phyloP scores from a whole-genome alignment of 2,888 invertebrate species.

The Dicyrtoma fusca region DNA sequence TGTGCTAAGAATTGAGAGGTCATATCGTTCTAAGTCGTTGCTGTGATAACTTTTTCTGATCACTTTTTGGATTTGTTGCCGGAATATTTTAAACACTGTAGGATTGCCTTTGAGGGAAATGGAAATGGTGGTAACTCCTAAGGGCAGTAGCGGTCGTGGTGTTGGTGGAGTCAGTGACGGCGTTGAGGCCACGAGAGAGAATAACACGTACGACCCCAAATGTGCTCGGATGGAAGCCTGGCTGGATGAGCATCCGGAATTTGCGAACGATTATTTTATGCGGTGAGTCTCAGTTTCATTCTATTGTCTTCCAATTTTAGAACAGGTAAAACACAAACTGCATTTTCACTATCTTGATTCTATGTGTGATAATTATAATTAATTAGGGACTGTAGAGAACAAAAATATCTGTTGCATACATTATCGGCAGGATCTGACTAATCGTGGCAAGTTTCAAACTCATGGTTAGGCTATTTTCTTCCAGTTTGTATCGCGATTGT shows the following conservation, averaged over 20 bases:
- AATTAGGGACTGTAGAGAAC: no score
- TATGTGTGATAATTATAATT: no score
- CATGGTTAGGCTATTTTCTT: no score
- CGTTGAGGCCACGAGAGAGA: slow-evolving; percentile 29
- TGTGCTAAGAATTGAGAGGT: background rate
- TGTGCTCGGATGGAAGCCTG: slow-evolving; percentile 90
- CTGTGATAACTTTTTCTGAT: slow-evolving; percentile 1
- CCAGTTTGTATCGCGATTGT: no score
- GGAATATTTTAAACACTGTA: slow-evolving; percentile 26
- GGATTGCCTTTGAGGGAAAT: slow-evolving; percentile 56
- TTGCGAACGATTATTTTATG: slow-evolving; percentile 91
- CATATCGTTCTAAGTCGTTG: background rate
- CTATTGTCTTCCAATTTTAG: background rate
- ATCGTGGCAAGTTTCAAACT: no score
- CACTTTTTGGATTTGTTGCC: slow-evolving; percentile 1
- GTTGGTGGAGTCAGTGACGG: background rate
- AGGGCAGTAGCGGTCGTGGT: slow-evolving; percentile 25
- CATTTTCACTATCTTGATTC: no score
- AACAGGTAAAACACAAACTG: no score
- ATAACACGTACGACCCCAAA: slow-evolving; percentile 74
- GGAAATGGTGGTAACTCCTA: slow-evolving; percentile 54
- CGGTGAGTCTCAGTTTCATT: slow-evolving; percentile 65
- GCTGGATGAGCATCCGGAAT: slow-evolving; percentile 96
- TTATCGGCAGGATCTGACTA: no score
- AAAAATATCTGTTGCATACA: no score